These are phyloP conservation scores for Ranitomeya imitator DNA, from an alignment of 2,113 vertebrate genomes.

Conservation along the genomic window DNA sequence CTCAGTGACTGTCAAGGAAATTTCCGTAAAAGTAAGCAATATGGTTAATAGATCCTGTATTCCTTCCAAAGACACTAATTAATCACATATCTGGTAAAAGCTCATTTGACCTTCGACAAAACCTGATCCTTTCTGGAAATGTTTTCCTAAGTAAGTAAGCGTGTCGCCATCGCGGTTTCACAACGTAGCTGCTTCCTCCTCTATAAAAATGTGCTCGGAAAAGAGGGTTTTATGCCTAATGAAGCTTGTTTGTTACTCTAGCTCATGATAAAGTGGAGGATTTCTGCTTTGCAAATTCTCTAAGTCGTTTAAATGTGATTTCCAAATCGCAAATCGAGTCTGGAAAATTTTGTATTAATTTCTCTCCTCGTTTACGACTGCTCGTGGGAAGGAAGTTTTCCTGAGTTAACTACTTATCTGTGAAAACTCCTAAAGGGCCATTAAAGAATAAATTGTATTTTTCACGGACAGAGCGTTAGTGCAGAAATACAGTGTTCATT, in stretches of 20 bases:
- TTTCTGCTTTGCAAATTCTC: background rate
- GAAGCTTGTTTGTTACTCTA: constrained; percentile 21
- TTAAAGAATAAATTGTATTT: background rate
- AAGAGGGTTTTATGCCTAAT: constrained; percentile 31
- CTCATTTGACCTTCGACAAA: constrained; percentile 45
- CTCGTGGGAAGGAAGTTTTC: background rate
- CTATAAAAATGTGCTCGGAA: constrained; percentile 40
- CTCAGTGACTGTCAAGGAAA: constrained; percentile 38
- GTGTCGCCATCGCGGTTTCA: constrained; percentile 45
- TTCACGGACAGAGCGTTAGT: background rate
- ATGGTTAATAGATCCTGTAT: constrained; percentile 41
- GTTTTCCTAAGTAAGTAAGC: constrained; percentile 47
- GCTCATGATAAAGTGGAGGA: background rate
- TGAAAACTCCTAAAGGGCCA: background rate
- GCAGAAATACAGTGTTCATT: background rate
- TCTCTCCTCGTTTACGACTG: background rate
- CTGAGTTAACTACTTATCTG: background rate
- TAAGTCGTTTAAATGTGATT: background rate
- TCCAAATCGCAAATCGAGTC: background rate
- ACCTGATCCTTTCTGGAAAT: constrained; percentile 43
- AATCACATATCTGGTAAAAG: constrained; percentile 36
- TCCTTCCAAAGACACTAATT: constrained; percentile 35
- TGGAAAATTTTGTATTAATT: background rate
- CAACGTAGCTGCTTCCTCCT: constrained; percentile 33
- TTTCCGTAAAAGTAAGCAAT: constrained; percentile 42